phyloP scores from a whole-genome alignment of 2,113 vertebrate genomes.

The Pseudorasbora parva region DNA sequence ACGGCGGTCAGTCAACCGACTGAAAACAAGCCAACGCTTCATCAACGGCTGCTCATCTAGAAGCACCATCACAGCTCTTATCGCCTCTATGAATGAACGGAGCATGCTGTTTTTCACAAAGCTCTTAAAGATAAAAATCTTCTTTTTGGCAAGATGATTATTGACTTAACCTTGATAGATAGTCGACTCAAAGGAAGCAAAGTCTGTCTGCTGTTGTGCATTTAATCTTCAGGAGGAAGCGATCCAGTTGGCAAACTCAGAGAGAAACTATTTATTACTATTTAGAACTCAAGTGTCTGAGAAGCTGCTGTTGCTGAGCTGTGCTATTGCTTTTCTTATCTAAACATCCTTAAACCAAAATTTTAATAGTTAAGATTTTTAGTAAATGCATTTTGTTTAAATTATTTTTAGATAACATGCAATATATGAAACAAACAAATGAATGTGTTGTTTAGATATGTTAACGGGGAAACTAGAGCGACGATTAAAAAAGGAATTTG shows the following conservation, averaged over 20 bases:
- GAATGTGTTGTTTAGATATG: too few relatives aligned
- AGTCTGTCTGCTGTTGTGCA: background rate
- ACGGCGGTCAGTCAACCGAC: background rate
- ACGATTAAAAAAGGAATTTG: too few relatives aligned
- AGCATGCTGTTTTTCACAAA: background rate
- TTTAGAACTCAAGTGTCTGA: background rate
- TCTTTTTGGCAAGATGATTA: background rate
- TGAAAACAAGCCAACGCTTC: background rate
- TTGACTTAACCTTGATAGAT: conserved; percentile 3
- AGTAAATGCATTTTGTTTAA: too few relatives aligned
- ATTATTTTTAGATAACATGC: too few relatives aligned
- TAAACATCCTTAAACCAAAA: too few relatives aligned
- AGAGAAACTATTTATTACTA: background rate
- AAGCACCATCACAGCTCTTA: background rate
- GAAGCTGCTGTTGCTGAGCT: background rate
- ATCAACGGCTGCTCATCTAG: conserved; percentile 4
- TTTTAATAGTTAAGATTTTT: too few relatives aligned
- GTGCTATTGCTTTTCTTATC: background rate
- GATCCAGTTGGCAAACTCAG: background rate
- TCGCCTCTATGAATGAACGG: background rate
- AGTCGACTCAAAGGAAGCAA: background rate
- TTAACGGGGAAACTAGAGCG: too few relatives aligned
- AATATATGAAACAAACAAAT: too few relatives aligned
- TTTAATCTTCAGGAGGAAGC: background rate
- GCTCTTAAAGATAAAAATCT: background rate